Base-by-base conservation (phyloP, 2,888 invertebrate species). In the Tetheella fluctuosa region DNA sequence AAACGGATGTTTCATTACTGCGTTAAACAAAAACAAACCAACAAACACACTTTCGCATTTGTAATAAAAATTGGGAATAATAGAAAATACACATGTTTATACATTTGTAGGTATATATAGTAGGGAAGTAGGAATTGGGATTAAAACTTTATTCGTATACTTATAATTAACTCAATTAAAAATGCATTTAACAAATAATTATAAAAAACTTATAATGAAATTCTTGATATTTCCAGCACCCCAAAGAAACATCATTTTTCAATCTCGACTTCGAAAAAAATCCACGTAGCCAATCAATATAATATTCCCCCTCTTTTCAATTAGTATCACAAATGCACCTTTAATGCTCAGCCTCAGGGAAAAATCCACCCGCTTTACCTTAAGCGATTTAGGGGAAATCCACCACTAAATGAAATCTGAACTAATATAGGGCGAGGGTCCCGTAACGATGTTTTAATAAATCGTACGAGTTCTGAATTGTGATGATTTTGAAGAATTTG, bases 281-380 rank as follows among this genome's bases (percentile, higher is more conserved):
- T 64, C 7, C 17, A n/a, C 20, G 67, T 67, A 69, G 71, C 76
- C 73, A 84, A 88, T 88, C 86, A 84, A 88, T 89, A 85, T 74
- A 74, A 80, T 76, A 55, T 73, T 74, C 78, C 84, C 28, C 85
- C 83, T 82, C 79, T 78, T 82, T 90, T 89, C 89, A 90, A 91
- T 90, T 90, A 91, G 89, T 85, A 76, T 72, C 80, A 76, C 79
- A 85, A 90, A 90, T 88, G 89, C 88, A 87, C 88, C 85, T 88
- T 84, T 85, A 86, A 87, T 86, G 83, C 83, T 79, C 81, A 76
- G 79, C 81, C 80, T 79, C 74, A 67, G 77, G 82, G 83, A 87
- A 85, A 88, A 89, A 85, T 77, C 80, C 82, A 63, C 63, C 75
- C 70, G 77, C 75, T 80, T 83, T 82, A 87, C 86, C 89, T 87